phyloP scores from a whole-genome alignment of 2,888 invertebrate species.

The Meloe dianella region DNA sequence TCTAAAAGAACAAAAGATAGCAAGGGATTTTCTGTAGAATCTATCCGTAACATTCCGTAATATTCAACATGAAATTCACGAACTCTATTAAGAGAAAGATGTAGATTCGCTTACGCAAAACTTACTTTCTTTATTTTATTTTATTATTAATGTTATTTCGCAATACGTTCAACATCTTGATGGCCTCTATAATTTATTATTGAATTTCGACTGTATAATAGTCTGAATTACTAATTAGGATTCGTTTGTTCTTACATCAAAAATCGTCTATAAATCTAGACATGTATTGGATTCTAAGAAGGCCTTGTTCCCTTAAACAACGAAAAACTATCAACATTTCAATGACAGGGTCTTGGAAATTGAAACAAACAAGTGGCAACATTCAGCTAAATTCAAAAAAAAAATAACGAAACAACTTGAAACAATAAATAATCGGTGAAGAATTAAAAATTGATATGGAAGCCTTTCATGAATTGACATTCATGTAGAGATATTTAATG shows the following conservation, averaged over 20 bases:
- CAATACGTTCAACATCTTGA: background rate
- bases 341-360: background rate
- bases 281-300: background rate
- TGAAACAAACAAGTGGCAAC: background rate
- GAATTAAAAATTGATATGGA: too few species aligned
- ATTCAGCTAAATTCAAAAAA: background rate
- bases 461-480: too few species aligned
- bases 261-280: background rate
- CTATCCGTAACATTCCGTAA: too few species aligned
- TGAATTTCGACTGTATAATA: background rate
- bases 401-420: too few species aligned
- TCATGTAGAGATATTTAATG: too few species aligned
- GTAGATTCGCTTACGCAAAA: too few species aligned
- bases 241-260: background rate
- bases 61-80: too few species aligned
- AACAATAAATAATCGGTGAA: too few species aligned
- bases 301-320: background rate
- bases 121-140: too few species aligned
- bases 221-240: background rate
- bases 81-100: too few species aligned
- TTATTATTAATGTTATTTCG: background rate
- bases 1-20: too few species aligned
- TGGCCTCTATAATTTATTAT: background rate
- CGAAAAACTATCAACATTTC: background rate
- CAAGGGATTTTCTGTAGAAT: too few species aligned